Evolutionary conservation across 2,888 invertebrate genomes (phyloP).

Genomic region (Latrodectus hesperus): DNA sequence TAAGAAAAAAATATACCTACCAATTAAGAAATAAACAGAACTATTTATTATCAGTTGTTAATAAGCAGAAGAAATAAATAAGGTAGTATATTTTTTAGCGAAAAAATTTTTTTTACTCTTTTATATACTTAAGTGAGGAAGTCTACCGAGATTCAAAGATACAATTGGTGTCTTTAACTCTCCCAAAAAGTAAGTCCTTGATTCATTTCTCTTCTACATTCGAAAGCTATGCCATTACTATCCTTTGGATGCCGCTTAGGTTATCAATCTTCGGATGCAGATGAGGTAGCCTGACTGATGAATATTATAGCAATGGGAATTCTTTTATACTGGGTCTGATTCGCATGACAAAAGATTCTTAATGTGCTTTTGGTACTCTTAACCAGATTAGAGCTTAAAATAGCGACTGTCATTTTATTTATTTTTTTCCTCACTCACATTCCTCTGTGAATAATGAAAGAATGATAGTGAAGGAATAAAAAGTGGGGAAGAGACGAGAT

Average conservation of each 20-base stretch:
- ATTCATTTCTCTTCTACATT: too few species aligned
- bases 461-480: background rate
- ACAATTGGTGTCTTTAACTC: too few species aligned
- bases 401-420: background rate
- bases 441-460: slow-evolving; percentile 9
- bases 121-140: too few species aligned
- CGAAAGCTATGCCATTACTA: too few species aligned
- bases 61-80: too few species aligned
- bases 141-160: too few species aligned
- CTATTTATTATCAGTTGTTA: too few species aligned
- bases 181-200: too few species aligned
- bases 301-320: slow-evolving; percentile 36
- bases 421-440: slow-evolving; percentile 10
- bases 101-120: too few species aligned
- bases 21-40: too few species aligned
- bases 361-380: slow-evolving; percentile 23
- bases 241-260: background rate
- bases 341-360: slow-evolving; percentile 26
- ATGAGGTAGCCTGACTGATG: slow-evolving; percentile 32
- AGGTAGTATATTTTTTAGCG: too few species aligned
- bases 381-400: slow-evolving; percentile 26
- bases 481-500: background rate
- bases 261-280: slow-evolving; percentile 28
- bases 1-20: too few species aligned
- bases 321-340: slow-evolving; percentile 37